These are phyloP conservation scores for Gonatopus flavifemur DNA, from an alignment of 1,140 invertebrate genomes.

Conservation along the genomic window DNA sequence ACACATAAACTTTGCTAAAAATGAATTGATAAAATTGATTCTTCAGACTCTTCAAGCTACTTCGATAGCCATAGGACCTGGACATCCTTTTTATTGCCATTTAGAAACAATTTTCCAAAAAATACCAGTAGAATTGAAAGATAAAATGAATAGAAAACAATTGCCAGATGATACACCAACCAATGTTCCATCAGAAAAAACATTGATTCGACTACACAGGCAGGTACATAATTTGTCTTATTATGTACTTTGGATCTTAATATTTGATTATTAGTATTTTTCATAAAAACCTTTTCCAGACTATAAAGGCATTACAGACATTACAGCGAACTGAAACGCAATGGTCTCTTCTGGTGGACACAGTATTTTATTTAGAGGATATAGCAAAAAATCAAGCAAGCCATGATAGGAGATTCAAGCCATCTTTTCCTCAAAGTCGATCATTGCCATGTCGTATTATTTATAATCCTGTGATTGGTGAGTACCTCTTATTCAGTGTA, in stretches of 20 bases:
- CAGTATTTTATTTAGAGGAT: constrained; percentile 85
- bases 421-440: constrained; percentile 68
- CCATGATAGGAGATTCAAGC: constrained; percentile 75
- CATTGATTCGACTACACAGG: constrained; percentile 78
- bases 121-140: constrained; percentile 75
- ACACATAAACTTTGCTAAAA: neutral
- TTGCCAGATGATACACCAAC: constrained; percentile 67
- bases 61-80: constrained; percentile 66
- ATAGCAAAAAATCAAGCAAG: constrained; percentile 78
- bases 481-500: constrained; percentile 24
- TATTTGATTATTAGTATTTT: neutral
- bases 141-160: constrained; percentile 68
- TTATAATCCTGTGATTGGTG: constrained; percentile 71
- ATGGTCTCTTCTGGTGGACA: constrained; percentile 84
- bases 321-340: constrained; percentile 88
- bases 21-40: constrained; percentile 2
- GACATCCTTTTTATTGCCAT: constrained; percentile 69
- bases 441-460: constrained; percentile 62
- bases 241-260: no score
- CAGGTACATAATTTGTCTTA: constrained; percentile 55
- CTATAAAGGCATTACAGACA: constrained; percentile 86
- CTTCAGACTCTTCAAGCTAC: constrained; percentile 73
- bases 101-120: constrained; percentile 89
- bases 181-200: constrained; percentile 77
- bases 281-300: constrained; percentile 54